Base-by-base conservation (phyloP, 1,140 invertebrate genomes). In the Proctacanthus coquilletti region DNA sequence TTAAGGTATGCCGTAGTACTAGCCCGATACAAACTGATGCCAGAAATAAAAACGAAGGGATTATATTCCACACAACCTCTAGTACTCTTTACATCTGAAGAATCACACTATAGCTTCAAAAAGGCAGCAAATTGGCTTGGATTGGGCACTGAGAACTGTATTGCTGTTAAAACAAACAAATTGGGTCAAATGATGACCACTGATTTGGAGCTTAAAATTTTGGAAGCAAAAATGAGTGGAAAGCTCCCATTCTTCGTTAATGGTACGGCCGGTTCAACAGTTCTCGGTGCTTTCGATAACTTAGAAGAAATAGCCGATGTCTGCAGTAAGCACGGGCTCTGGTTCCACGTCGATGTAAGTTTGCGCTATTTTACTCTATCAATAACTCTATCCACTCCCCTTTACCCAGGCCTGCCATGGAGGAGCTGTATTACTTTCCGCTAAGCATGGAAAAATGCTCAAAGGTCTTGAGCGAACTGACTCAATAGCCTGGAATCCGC, bases 401-500 rank as follows among this genome's bases (percentile, higher is more conserved):
- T 14, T 33, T 3, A 10, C 68, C 33, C 50, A 78, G 75, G 82
- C 75, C 8, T 86, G 83, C 40, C 82, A 85, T 64, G 88, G 88
- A 35, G 88, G 87, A 11, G 70, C 75, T 36, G 62, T 42, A 3
- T 29, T 61, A 4, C 20, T 60, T 0, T 48, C 54, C 2, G 21
- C 47, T 10, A 48, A 55, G 33, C 23, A 58, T 34, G 42, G 47
- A 4, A 37, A 40, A 0, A 20, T 57, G 13, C 14, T 60, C 5
- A 38, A 36, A 0, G 54, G 56, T 2, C 27, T 57, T 11, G 45
- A 53, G 19, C 39, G 62, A 20, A 60, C 64, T 4, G 71, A 93
- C 54, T 93, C 87, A 1, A 66, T 93, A 36, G 72, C 84, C 1
- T 94, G 88, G 88, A 94, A 95, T 65, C 86, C 87, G 0, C 89